Conservation (phyloP, 2,797 vertebrate genomes). For the Artibeus jamaicensis region DNA sequence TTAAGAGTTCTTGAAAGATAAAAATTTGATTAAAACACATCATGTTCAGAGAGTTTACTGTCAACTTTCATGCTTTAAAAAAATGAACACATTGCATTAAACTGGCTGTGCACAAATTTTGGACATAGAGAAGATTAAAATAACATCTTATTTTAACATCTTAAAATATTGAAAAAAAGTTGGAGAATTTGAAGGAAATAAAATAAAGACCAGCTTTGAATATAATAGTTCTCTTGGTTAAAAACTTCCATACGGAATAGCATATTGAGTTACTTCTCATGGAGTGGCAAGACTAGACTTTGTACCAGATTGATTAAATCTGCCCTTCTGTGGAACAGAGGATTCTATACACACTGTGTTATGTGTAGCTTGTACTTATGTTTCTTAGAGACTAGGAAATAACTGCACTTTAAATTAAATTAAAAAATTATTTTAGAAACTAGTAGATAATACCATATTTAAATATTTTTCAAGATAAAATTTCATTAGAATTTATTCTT, state of each 20-base stretch:
- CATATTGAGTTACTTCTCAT: conserved; percentile 20
- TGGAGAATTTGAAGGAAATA: not conserved
- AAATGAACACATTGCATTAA: not conserved
- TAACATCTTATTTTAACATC: not conserved
- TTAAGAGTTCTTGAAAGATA: not conserved
- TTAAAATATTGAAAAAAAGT: not conserved
- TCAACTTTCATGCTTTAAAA: not conserved
- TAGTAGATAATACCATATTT: not conserved
- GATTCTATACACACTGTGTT: not conserved
- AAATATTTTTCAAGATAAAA: not conserved
- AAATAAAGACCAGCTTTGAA: not conserved
- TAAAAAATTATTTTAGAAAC: not conserved
- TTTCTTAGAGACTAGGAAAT: not conserved
- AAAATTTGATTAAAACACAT: not conserved
- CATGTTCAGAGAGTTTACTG: not conserved
- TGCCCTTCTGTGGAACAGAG: not conserved
- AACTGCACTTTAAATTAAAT: not conserved
- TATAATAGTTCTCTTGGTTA: not conserved
- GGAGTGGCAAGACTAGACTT: not conserved
- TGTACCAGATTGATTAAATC: not conserved
- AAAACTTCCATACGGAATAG: not conserved
- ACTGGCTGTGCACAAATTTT: not conserved
- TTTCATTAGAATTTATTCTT: not conserved
- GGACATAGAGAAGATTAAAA: not conserved
- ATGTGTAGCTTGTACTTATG: not conserved